Percentiles rank a stretch among this genome's conserved stretches.
Evolutionary conservation across 2,888 invertebrate species (phyloP).

Genomic region (Cecidostiba fungosa): DNA sequence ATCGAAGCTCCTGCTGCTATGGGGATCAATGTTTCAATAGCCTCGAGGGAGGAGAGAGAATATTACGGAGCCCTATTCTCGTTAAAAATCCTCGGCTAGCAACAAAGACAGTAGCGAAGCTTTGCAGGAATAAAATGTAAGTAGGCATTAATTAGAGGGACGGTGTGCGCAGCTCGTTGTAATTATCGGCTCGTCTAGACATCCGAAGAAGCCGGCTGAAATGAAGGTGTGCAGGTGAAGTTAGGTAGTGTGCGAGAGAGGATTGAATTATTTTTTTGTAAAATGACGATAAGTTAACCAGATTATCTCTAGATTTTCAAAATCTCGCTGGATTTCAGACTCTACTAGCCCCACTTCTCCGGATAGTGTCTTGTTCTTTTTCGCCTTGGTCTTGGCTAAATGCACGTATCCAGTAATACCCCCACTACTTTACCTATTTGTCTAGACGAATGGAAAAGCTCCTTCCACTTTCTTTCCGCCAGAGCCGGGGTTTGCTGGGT

Average conservation of each 20-base stretch:
- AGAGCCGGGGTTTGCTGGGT: too few relatives aligned
- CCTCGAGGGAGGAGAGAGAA: constrained; percentile 19
- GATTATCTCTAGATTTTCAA: too few relatives aligned
- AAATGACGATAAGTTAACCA: too few relatives aligned
- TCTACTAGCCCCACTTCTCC: too few relatives aligned
- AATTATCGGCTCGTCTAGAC: constrained; percentile 58
- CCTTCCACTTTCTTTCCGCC: too few relatives aligned
- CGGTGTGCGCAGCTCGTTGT: neutral
- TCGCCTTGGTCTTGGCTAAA: too few relatives aligned
- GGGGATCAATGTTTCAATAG: constrained; percentile 36
- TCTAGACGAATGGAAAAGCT: too few relatives aligned
- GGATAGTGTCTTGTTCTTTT: too few relatives aligned
- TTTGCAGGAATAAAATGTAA: constrained; percentile 28
- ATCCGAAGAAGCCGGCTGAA: neutral
- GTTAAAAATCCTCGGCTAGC: constrained; percentile 12
- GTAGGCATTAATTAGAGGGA: constrained; percentile 54
- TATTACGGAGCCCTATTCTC: neutral
- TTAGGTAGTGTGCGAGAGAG: neutral
- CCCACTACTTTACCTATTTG: too few relatives aligned
- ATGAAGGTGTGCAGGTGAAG: neutral
- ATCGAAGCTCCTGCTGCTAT: constrained; percentile 7
- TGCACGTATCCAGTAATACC: too few relatives aligned
- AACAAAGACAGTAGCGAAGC: neutral
- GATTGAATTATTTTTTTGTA: too few relatives aligned
- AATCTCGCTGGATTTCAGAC: too few relatives aligned